Evolutionary conservation across 2,888 invertebrate species (phyloP).

Genomic region (Conus canariensis): DNA sequence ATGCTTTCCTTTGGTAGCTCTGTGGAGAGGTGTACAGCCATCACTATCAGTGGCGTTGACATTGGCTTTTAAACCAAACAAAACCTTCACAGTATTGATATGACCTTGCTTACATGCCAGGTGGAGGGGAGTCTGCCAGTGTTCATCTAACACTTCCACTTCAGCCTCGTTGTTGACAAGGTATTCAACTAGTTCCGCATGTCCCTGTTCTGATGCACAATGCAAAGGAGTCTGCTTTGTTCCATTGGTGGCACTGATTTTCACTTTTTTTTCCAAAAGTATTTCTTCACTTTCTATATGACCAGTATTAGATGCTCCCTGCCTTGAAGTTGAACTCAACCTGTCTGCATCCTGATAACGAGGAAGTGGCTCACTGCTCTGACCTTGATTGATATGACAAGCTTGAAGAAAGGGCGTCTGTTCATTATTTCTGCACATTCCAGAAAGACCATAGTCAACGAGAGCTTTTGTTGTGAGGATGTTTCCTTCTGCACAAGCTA

Average conservation of each 20-base stretch:
- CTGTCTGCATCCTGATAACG: not conserved
- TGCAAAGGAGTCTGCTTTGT: not conserved
- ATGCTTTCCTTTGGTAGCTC: not conserved
- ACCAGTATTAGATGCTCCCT: not conserved
- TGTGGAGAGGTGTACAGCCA: slow-evolving; percentile 14
- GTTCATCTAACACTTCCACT: not conserved
- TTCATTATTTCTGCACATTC: too few species aligned
- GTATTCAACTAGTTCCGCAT: not conserved
- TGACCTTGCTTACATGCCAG: not conserved
- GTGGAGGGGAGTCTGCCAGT: not conserved
- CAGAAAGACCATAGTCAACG: not conserved
- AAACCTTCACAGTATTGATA: not conserved
- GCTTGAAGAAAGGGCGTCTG: too few species aligned
- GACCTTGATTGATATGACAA: too few species aligned
- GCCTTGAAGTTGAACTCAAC: not conserved
- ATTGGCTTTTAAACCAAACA: not conserved
- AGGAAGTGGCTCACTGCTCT: not conserved
- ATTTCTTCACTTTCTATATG: not conserved
- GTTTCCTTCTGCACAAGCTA: not conserved
- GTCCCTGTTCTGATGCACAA: not conserved
- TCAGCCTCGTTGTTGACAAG: not conserved
- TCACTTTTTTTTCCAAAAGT: not conserved
- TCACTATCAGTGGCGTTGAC: not conserved
- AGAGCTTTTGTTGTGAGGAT: not conserved
- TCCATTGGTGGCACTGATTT: not conserved